Evolutionary conservation across 1,140 invertebrate genomes (phyloP).

Genomic region (Pissodes strobi): DNA sequence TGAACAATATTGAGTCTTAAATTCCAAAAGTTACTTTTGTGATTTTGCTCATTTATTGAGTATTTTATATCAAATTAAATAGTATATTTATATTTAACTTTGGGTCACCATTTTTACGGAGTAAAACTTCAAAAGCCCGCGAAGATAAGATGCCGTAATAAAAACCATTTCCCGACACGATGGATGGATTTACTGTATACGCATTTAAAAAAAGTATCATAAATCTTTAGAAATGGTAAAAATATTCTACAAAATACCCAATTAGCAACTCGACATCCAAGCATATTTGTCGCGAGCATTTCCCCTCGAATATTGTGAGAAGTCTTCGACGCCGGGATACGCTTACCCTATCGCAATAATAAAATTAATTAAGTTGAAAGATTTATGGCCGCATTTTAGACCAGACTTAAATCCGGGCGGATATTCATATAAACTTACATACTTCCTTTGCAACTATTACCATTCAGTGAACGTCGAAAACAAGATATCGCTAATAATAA

Average conservation of each 20-base stretch:
- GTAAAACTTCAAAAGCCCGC: no score
- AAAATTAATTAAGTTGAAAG: slow-evolving; percentile 3
- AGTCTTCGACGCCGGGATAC: neutral
- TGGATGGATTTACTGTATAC: no score
- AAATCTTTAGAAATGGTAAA: neutral
- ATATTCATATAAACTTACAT: slow-evolving; percentile 9
- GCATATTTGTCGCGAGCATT: neutral
- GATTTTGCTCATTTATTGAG: no score
- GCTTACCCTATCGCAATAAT: slow-evolving; percentile 3
- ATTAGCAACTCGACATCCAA: neutral
- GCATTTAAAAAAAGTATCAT: neutral
- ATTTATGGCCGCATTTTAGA: slow-evolving; percentile 5
- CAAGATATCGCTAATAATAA: no score
- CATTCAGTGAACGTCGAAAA: no score
- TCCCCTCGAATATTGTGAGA: neutral
- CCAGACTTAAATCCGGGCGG: neutral
- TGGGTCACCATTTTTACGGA: no score
- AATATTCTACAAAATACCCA: neutral
- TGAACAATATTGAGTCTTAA: no score
- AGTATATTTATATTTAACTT: no score
- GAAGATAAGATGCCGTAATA: no score
- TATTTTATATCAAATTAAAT: no score
- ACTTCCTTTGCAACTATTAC: slow-evolving; percentile 8
- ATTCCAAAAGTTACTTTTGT: no score
- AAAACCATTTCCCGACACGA: no score